phyloP scores from a whole-genome alignment of 2,113 vertebrate species.

The Engystomops pustulosus region DNA sequence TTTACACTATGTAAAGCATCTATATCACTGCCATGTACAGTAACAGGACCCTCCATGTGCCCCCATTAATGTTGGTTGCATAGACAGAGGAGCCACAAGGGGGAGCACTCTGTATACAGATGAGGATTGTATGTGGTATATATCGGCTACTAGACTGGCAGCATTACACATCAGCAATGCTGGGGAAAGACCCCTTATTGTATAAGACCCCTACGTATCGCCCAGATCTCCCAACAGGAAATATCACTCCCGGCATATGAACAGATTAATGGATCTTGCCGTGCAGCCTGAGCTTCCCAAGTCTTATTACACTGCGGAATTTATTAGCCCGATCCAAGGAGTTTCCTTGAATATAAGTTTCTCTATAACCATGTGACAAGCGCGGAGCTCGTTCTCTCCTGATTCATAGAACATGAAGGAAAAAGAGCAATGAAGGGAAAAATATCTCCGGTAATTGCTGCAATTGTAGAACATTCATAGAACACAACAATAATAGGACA shows the following conservation, averaged over 20 bases:
- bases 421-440: conserved; percentile 19
- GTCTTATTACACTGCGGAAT: neutral
- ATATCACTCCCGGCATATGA: neutral
- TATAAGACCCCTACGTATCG: too few species aligned
- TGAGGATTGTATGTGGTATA: too few species aligned
- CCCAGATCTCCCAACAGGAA: neutral
- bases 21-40: too few species aligned
- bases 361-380: neutral
- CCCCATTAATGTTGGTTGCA: too few species aligned
- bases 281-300: neutral
- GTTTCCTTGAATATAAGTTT: neutral
- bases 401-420: neutral
- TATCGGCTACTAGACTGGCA: too few species aligned
- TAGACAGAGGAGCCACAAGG: too few species aligned
- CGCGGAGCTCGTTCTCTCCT: neutral
- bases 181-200: too few species aligned
- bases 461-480: conserved; percentile 26
- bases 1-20: too few species aligned
- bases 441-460: conserved; percentile 39
- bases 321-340: neutral
- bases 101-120: too few species aligned
- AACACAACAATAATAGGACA: conserved; percentile 35
- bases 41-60: too few species aligned
- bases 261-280: neutral
- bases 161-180: too few species aligned